Evolutionary conservation across 1,140 invertebrate species (phyloP).

Genomic region (Riptortus pedestris): DNA sequence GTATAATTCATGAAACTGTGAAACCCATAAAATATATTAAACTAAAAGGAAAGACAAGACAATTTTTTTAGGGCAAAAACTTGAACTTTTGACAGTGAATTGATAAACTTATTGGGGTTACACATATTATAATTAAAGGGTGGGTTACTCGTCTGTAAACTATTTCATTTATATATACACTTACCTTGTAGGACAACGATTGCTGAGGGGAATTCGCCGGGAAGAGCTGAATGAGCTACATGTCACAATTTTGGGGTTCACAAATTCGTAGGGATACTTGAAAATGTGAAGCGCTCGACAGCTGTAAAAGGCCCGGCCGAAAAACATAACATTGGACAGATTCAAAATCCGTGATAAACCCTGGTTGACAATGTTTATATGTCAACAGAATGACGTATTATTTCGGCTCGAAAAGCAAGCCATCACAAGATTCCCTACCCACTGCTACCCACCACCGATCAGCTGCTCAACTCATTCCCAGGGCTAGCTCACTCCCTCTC

Average conservation of each 20-base stretch:
- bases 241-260: not conserved
- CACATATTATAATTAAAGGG: not conserved
- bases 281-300: slow-evolving; percentile 17
- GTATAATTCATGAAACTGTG: too few species aligned
- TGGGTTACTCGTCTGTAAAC: not conserved
- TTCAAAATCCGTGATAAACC: not conserved
- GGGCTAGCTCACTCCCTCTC: too few species aligned
- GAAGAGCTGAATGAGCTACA: not conserved
- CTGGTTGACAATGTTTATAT: too few species aligned
- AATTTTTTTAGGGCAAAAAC: too few species aligned
- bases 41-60: too few species aligned
- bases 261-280: slow-evolving; percentile 1
- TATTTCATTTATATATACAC: not conserved
- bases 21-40: too few species aligned
- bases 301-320: slow-evolving; percentile 19
- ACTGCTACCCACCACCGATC: too few species aligned
- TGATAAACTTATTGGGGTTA: not conserved
- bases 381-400: too few species aligned
- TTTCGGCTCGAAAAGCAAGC: too few species aligned
- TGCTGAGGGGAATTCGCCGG: not conserved
- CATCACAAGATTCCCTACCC: too few species aligned
- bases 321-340: slow-evolving; percentile 30
- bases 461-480: too few species aligned
- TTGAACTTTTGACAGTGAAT: too few species aligned
- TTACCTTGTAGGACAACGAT: not conserved